Evolutionary conservation across 2,797 vertebrate species (phyloP).

Genomic region (Dermochelys coriacea): DNA sequence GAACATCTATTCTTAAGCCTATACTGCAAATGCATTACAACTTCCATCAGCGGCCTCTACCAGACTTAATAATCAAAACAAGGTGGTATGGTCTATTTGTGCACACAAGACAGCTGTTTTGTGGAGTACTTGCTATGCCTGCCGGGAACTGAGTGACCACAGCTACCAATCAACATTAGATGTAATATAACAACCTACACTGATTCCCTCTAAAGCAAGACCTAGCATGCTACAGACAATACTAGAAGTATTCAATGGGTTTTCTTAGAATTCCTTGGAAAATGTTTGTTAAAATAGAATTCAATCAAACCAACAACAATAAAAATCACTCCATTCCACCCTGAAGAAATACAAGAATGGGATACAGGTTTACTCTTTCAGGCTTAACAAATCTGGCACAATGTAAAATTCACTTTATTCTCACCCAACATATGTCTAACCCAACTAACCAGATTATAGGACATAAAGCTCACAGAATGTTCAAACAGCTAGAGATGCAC

Average conservation of each 20-base stretch:
- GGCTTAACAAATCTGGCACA: conserved; percentile 8
- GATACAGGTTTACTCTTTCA: not conserved
- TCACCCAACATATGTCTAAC: not conserved
- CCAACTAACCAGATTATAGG: not conserved
- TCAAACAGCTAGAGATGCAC: not conserved
- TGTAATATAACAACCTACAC: not conserved
- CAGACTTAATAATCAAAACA: conserved; percentile 49
- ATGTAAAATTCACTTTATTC: not conserved
- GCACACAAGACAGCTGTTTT: conserved; percentile 22
- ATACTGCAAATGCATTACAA: conserved; percentile 14
- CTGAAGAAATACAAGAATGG: conserved; percentile 15
- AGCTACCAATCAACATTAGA: conserved; percentile 26
- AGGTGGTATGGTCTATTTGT: conserved; percentile 33
- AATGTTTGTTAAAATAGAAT: not conserved
- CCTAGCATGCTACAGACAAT: conserved; percentile 2
- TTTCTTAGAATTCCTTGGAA: conserved; percentile 36
- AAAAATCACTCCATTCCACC: not conserved
- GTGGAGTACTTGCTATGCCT: conserved; percentile 30
- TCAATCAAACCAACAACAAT: not conserved
- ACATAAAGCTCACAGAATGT: not conserved
- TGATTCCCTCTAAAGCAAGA: conserved; percentile 2
- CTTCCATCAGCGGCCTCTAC: conserved; percentile 33
- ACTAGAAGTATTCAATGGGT: not conserved
- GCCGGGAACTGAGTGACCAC: conserved; percentile 52
- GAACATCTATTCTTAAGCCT: not conserved